A percentile compares a stretch with the other conserved stretches of the same genome.
phyloP scores from a whole-genome alignment of 2,888 invertebrate species.

The Tiphia femorata region DNA sequence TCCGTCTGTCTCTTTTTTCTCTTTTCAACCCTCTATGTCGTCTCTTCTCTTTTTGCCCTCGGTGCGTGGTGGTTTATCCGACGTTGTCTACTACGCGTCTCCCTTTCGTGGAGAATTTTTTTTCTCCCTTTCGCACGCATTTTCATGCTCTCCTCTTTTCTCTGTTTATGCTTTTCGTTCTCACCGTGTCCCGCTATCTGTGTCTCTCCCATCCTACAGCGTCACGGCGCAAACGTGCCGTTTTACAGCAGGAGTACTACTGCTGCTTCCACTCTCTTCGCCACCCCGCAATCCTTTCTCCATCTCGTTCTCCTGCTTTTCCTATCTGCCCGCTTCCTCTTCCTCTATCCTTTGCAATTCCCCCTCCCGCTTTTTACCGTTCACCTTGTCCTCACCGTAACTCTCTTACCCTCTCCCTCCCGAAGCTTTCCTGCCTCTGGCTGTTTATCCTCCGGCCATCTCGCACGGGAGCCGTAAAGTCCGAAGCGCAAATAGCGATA shows the following conservation, averaged over 20 bases:
- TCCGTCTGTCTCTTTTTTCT: slow-evolving; percentile 10
- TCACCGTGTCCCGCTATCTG: too few relatives aligned
- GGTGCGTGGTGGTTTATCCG: slow-evolving; percentile 15
- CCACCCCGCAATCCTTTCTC: background rate
- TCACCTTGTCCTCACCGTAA: slow-evolving; percentile 17
- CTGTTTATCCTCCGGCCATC: slow-evolving; percentile 40
- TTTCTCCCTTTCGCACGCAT: too few relatives aligned
- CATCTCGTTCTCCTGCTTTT: slow-evolving; percentile 22
- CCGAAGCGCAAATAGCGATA: slow-evolving; percentile 53
- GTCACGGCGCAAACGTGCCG: slow-evolving; percentile 54
- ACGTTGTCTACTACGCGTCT: background rate
- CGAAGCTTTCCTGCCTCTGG: slow-evolving; percentile 6
- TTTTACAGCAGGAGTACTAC: too few relatives aligned
- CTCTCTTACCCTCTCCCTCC: background rate
- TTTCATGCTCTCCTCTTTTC: too few relatives aligned
- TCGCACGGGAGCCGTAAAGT: slow-evolving; percentile 57
- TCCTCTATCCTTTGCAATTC: slow-evolving; percentile 21
- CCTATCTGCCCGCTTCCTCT: background rate
- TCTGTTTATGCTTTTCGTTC: too few relatives aligned
- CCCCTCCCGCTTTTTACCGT: background rate
- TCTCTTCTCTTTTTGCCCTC: slow-evolving; percentile 10
- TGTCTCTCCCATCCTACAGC: slow-evolving; percentile 22
- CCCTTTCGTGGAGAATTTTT: too few relatives aligned
- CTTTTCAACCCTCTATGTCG: background rate
- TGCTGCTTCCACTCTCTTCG: slow-evolving; percentile 33